phyloP scores from a whole-genome alignment of 2,113 vertebrate genomes.

The Lagopus leucura region DNA sequence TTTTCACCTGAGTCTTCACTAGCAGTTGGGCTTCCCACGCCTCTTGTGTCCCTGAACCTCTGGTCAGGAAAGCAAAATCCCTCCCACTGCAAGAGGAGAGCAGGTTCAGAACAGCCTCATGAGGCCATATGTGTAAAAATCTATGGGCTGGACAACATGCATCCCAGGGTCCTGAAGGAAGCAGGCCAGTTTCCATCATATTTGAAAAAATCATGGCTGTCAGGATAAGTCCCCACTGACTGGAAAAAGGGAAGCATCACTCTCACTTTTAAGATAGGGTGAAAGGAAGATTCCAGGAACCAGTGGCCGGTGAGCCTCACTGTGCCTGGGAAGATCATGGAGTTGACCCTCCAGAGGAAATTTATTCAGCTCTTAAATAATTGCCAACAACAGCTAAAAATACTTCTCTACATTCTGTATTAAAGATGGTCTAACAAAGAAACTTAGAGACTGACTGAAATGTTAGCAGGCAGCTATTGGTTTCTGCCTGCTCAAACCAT shows the following conservation, averaged over 20 bases:
- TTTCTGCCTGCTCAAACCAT: neutral
- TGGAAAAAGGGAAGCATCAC: too few relatives aligned
- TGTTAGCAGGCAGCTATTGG: neutral
- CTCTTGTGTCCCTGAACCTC: neutral
- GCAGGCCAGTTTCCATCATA: too few relatives aligned
- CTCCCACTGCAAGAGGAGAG: neutral
- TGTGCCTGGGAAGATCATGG: too few relatives aligned
- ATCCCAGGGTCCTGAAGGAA: too few relatives aligned
- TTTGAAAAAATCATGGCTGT: too few relatives aligned
- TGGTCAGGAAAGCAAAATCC: neutral
- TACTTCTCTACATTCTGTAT: neutral
- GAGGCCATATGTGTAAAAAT: too few relatives aligned
- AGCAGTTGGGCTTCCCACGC: neutral
- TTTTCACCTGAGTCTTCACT: neutral
- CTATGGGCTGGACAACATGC: too few relatives aligned
- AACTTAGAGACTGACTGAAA: neutral
- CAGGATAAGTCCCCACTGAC: too few relatives aligned
- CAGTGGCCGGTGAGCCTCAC: neutral
- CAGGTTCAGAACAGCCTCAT: neutral
- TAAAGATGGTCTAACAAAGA: neutral
- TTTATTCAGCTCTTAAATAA: neutral
- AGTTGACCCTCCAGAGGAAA: neutral
- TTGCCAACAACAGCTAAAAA: neutral
- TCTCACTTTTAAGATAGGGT: too few relatives aligned
- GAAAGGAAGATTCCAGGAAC: too few relatives aligned